Evolutionary conservation across 2,888 invertebrate species (phyloP), one percentile per base, ranked within the genome.

Genomic region (Ganaspis brasiliensis): DNA sequence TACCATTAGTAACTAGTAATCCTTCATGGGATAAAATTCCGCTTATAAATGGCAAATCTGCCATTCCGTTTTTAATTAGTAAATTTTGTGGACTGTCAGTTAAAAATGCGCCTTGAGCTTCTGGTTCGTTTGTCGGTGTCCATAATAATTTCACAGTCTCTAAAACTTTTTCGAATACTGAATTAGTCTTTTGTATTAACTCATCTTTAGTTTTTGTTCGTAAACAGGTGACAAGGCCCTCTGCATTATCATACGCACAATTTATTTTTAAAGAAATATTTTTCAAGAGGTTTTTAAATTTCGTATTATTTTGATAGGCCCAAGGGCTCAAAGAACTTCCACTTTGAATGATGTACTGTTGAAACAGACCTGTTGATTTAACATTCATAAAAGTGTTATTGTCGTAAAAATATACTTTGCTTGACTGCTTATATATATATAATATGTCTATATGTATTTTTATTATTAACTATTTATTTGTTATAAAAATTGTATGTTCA

Each of bases 271-370:
- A 45, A 45, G n/a, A 40, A 19, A 14, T 40, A 3, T 26, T 40
- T 67, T n/a, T 70, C 14, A 82, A 78, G 40, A 75, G 57, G 6
- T 78, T 45, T 45, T 74, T 80, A 71, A 81, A 77, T 0, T 9
- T 16, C 1, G 49, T 63, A 9, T 71, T 79, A 1, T 82, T 74
- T 6, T 26, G 56, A 19, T 19, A 73, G 12, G 80, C 75, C 83
- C 82, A 84, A 6, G 78, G 75, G 72, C 79, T 79, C 1, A 78
- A 12, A 1, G 76, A 73, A 8, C 74, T 67, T 4, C 81, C 80
- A 70, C 84, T 85, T 49, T 83, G 83, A 10, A 72, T 57, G 45
- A 85, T 85, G 8, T 79, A 84, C 57, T 84, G 82, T 45, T 84
- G 83, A 59, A 79, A 83, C n/a, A n/a, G 31, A 31, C 31, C 31